Conservation (phyloP, 2,888 invertebrate genomes). For the Drosophila anceps region DNA sequence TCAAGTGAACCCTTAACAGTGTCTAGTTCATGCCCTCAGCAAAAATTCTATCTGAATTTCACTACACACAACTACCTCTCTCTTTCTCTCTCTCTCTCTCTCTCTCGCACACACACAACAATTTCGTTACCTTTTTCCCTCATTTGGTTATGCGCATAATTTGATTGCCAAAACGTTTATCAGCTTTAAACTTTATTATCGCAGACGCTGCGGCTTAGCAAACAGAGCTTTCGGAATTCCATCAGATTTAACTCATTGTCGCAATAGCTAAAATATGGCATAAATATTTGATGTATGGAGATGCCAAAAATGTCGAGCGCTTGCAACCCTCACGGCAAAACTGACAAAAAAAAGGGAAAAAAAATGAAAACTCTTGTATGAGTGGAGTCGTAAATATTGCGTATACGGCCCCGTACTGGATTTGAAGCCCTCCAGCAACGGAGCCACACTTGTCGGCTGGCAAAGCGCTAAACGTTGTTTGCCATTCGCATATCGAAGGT, state of each 20-base stretch:
- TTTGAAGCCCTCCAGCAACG: constrained; percentile 72
- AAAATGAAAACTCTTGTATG: constrained; percentile 20
- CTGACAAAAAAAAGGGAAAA: constrained; percentile 29
- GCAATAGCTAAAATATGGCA: constrained; percentile 75
- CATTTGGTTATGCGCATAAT: constrained; percentile 73
- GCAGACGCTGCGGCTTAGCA: constrained; percentile 51
- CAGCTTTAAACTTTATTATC: constrained; percentile 80
- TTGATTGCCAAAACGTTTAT: constrained; percentile 83
- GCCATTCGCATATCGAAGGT: constrained; percentile 82
- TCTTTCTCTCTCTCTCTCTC: neutral
- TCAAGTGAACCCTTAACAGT: neutral
- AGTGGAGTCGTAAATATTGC: constrained; percentile 61
- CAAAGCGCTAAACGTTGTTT: constrained; percentile 73
- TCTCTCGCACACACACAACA: neutral
- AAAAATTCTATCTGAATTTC: constrained; percentile 3
- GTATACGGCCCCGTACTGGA: constrained; percentile 60
- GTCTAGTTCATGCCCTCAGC: neutral
- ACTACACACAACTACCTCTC: neutral
- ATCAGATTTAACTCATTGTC: constrained; percentile 79
- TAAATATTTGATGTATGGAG: constrained; percentile 78
- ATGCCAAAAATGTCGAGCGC: constrained; percentile 40
- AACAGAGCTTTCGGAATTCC: constrained; percentile 55
- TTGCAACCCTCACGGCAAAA: constrained; percentile 39
- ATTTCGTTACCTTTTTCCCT: constrained; percentile 21
- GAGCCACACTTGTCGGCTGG: constrained; percentile 70